phyloP scores from a whole-genome alignment of 2,797 vertebrate species.

The Megaceryle alcyon region DNA sequence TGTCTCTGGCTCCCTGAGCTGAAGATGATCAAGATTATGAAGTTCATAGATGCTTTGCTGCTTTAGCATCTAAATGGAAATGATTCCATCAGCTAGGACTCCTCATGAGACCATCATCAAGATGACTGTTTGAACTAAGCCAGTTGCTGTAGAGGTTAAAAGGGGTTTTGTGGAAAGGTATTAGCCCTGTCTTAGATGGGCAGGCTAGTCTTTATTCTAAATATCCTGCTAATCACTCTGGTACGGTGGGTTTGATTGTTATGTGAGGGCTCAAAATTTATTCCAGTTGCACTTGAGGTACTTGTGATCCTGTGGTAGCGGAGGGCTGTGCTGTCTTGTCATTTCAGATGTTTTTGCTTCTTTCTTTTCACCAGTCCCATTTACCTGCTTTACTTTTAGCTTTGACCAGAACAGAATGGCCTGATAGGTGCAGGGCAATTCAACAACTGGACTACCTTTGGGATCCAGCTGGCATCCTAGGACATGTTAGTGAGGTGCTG shows the following conservation, averaged over 20 bases:
- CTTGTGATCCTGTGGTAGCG: not conserved
- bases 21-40: slow-evolving; percentile 42
- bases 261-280: not conserved
- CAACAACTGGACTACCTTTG: not conserved
- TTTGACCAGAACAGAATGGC: not conserved
- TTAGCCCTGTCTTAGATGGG: not conserved
- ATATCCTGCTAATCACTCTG: not conserved
- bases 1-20: not conserved
- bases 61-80: slow-evolving; percentile 51
- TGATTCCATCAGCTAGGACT: not conserved
- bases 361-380: not conserved
- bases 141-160: not conserved
- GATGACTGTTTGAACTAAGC: not conserved
- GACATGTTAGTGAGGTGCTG: not conserved
- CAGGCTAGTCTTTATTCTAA: not conserved
- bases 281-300: not conserved
- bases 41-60: not conserved
- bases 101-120: slow-evolving; percentile 7
- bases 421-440: not conserved
- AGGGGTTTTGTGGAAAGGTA: not conserved
- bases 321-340: not conserved
- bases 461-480: not conserved
- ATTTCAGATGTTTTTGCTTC: not conserved
- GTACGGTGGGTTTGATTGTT: not conserved
- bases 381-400: not conserved